Conservation (phyloP, 2,113 vertebrate genomes). For the Corythornis cristatus region DNA sequence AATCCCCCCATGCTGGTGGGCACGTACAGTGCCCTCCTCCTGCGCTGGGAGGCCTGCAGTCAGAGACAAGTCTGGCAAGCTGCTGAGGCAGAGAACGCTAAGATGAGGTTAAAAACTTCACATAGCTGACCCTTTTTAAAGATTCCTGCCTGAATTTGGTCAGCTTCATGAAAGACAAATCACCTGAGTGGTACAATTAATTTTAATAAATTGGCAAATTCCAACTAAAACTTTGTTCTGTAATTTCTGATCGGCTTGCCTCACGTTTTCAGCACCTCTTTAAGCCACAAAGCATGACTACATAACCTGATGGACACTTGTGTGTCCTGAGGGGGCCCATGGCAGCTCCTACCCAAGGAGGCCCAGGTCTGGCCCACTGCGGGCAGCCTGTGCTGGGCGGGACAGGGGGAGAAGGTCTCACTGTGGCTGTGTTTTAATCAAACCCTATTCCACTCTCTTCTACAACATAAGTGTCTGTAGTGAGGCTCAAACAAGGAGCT, state of each 20-base stretch:
- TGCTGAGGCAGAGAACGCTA: background rate
- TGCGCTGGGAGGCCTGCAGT: background rate
- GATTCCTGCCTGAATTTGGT: background rate
- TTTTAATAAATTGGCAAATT: background rate
- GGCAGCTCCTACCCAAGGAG: rapidly evolving
- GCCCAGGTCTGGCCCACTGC: background rate
- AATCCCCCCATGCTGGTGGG: background rate
- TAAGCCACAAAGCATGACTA: background rate
- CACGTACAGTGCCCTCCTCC: background rate
- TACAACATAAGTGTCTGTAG: rapidly evolving
- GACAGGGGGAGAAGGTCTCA: background rate
- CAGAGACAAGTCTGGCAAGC: background rate
- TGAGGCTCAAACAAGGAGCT: background rate
- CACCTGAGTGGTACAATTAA: rapidly evolving
- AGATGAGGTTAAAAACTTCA: background rate
- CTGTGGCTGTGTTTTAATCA: rapidly evolving
- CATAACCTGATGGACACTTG: background rate
- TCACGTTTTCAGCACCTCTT: background rate
- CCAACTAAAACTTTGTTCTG: background rate
- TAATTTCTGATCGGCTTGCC: background rate
- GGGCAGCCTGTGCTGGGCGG: background rate
- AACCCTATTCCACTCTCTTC: background rate
- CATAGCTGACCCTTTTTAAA: background rate
- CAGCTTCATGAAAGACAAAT: background rate
- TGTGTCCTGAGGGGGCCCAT: background rate